Conservation (phyloP, 2,113 vertebrate genomes). For the Hippocampus guttulatus region DNA sequence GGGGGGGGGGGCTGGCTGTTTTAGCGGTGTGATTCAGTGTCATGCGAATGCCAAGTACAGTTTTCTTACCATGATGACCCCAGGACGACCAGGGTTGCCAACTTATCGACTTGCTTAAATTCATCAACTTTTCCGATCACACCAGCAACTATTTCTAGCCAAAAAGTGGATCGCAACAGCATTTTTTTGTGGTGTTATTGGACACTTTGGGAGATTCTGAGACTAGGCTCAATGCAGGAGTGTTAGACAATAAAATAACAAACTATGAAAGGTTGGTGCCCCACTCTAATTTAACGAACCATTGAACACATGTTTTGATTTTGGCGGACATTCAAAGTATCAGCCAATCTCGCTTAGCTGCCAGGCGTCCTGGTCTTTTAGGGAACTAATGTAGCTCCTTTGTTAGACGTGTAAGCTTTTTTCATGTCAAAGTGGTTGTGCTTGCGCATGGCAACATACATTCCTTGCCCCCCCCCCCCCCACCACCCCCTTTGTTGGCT, state of each 20-base stretch:
- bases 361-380: neutral
- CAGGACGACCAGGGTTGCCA: no score
- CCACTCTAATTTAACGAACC: neutral
- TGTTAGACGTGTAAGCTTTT: slow-evolving; percentile 5
- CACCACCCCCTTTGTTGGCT: slow-evolving; percentile 12
- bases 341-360: slow-evolving; percentile 4
- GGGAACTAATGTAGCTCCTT: neutral
- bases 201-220: no score
- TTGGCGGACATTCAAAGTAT: slow-evolving; percentile 6
- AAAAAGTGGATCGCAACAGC: neutral
- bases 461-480: slow-evolving; percentile 20
- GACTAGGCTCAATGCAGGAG: no score
- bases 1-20: no score
- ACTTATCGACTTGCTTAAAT: no score
- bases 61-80: no score
- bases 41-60: no score
- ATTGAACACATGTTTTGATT: slow-evolving; percentile 14
- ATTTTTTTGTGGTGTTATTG: no score
- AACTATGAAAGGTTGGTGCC: neutral
- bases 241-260: neutral
- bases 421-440: slow-evolving; percentile 8
- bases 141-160: neutral
- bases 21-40: no score
- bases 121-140: no score
- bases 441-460: slow-evolving; percentile 18